Evolutionary conservation across 2,113 vertebrate species (phyloP).

Genomic region (Zosterops lateralis): DNA sequence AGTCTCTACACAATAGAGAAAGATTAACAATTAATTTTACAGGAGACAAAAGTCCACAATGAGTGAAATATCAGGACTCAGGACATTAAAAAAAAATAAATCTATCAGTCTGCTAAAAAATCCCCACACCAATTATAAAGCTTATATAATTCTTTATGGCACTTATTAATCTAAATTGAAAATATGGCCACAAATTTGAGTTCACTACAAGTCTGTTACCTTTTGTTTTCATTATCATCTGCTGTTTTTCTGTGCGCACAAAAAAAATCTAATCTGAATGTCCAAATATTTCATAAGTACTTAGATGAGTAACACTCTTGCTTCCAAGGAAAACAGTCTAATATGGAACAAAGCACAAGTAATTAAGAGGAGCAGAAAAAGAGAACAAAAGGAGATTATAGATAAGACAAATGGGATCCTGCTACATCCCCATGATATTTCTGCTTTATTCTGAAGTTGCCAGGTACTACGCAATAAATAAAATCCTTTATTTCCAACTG

Average conservation of each 20-base stretch:
- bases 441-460: background rate
- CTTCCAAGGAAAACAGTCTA: background rate
- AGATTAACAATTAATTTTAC: background rate
- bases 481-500: background rate
- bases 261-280: background rate
- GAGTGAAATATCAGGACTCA: background rate
- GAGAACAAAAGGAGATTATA: background rate
- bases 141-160: background rate
- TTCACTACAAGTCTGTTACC: background rate
- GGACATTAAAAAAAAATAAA: background rate
- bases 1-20: background rate
- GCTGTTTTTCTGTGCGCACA: background rate
- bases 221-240: background rate
- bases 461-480: background rate
- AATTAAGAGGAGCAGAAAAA: background rate
- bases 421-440: background rate
- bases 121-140: accelerated
- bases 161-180: background rate
- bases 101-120: background rate
- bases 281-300: background rate
- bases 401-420: background rate
- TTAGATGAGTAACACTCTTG: background rate
- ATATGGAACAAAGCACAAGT: background rate
- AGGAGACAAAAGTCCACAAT: background rate
- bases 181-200: background rate